Evolutionary conservation across 2,888 invertebrate genomes (phyloP), one percentile per base, ranked within the genome.

Genomic region (Aspidapion aeneum): DNA sequence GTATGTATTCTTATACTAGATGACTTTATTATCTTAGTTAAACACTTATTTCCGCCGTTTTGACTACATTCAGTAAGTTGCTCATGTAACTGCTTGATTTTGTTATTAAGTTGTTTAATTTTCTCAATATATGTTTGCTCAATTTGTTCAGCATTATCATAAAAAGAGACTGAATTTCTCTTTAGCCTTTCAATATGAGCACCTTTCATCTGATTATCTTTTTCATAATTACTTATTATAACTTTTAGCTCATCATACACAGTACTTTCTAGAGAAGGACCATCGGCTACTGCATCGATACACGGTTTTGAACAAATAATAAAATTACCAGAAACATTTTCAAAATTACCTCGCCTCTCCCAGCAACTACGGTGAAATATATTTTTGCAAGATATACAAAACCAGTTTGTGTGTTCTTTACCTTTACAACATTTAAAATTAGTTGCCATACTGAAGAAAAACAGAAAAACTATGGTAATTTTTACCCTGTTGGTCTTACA

Each of bases 361-460:
- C 35, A n/a, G 18, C 58, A 58, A 18, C 58, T 58, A 49, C 17
- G 21, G 48, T 58, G 58, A 19, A 58, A 58, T n/a, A 58, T 18
- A 19, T 49, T 49, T 18, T 49, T 20, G 20, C 58, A 58, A 20
- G 19, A n/a, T 58, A 58, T 7, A 19, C 58, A 48, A 19, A 35
- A 58, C 1, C 17, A 18, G 12, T 22, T 17, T 17, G 17, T n/a
- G 49, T 19, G 18, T 49, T 58, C 58, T 35, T 58, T 58, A 18
- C 19, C 49, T 48, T 58, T 58, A 58, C 58, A 58, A 49, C 58
- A 58, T 49, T 58, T 58, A 35, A 58, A 58, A 49, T 48, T 58
- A 18, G 58, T 17, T 12, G 58, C 16, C 58, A 58, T 58, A 35
- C 12, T 35, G n/a, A n/a, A n/a, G n/a, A n/a, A n/a, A n/a, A n/a